Evolutionary conservation across 2,888 invertebrate genomes (phyloP).

Genomic region (Eupeodes latifasciatus): DNA sequence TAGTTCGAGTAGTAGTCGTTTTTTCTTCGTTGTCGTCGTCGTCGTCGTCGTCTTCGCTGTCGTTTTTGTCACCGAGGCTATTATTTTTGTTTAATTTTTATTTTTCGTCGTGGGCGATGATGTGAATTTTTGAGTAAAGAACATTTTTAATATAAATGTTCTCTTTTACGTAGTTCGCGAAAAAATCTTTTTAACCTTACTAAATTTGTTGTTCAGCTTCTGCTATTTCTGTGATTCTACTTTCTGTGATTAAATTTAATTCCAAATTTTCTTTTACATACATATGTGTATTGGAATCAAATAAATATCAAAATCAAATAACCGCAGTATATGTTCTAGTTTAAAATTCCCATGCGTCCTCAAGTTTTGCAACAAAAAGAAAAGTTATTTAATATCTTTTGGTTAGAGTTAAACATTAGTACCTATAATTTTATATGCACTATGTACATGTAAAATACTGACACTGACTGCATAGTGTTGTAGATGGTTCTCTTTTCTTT

Average conservation of each 20-base stretch:
- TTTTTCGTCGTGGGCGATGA: constrained; percentile 35
- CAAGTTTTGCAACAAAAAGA: not conserved
- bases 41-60: constrained; percentile 26
- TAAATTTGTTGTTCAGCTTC: constrained; percentile 1
- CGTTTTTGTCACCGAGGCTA: constrained; percentile 23
- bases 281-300: not conserved
- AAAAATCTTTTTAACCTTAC: not conserved
- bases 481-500: constrained; percentile 22
- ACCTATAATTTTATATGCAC: not conserved
- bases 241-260: constrained; percentile 7
- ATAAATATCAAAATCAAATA: not conserved
- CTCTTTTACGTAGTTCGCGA: not conserved
- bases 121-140: constrained; percentile 49
- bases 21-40: constrained; percentile 22
- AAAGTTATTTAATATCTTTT: constrained; percentile 36
- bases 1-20: constrained; percentile 16
- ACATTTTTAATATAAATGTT: not conserved
- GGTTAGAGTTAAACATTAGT: constrained; percentile 29
- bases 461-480: constrained; percentile 38
- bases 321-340: constrained; percentile 3
- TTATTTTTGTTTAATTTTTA: constrained; percentile 49
- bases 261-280: not conserved
- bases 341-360: not conserved
- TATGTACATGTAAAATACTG: constrained; percentile 28
- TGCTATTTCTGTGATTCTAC: constrained; percentile 9